Base-by-base conservation (phyloP, 2,113 vertebrate genomes). In the Ranitomeya imitator region DNA sequence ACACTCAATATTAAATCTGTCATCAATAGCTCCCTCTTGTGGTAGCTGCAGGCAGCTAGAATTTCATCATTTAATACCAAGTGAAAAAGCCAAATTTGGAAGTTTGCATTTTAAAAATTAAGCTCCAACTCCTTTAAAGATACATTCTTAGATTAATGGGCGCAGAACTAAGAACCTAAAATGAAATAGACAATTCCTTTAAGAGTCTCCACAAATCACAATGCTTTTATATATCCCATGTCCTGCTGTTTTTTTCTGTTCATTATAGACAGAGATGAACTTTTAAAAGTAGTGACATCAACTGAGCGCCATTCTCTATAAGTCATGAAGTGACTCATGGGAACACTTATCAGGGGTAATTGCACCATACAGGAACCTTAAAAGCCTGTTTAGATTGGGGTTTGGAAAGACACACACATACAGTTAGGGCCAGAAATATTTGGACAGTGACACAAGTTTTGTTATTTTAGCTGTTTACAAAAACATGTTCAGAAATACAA, bases 281-380 rank as follows among this genome's bases (percentile, higher is more conserved):
- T 52, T 76, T 15, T 19, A 52, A 37, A 6, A 74, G 6, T 13
- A 23, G 31, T 83, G 80, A 83, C 80, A 55, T 71, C 63, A 84
- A 23, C 51, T 6, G 23, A 52, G 82, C 26, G 52, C 52, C 45
- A 12, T 51, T 15, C 3, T 65, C 63, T 55, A 21, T 69, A 65
- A 55, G 45, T 71, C 63, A 71, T 65, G n/a, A n/a, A 16, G 61
- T 84, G 63, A 84, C 51, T 84, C 63, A 54, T 5, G 12, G 81
- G 63, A 61, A 83, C 13, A 61, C 37, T 52, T 63, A 37, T 65
- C 57, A 23, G 2, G 4, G 23, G 13, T n/a, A 45, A 51, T 54
- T n/a, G 81, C 37, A 37, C 31, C 81, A 54, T 65, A 16, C 4
- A 7, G 19, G 21, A 82, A 16, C 55, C 59, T n/a, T 52, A 26